Evolutionary conservation across 2,113 vertebrate species (phyloP).

Genomic region (Megalops atlanticus): DNA sequence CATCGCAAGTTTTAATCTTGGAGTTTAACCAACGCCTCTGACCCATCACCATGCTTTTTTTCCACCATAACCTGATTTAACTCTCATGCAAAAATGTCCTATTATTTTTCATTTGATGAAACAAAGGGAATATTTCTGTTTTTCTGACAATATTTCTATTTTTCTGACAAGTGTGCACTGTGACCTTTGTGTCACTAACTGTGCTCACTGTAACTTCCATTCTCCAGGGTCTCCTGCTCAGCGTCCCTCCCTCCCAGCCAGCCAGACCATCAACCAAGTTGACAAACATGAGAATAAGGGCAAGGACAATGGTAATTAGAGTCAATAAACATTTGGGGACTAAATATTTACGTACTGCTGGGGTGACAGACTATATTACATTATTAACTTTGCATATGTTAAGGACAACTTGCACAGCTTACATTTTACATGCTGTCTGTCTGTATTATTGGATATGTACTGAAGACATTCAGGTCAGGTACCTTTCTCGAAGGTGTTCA

Average conservation of each 20-base stretch:
- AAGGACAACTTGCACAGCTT: too few relatives aligned
- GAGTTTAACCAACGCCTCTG: neutral
- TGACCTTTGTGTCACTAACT: constrained; percentile 31
- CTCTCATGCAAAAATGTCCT: neutral
- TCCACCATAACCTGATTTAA: neutral
- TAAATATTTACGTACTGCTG: too few relatives aligned
- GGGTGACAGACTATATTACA: too few relatives aligned
- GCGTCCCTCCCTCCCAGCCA: constrained; percentile 41
- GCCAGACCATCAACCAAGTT: constrained; percentile 61
- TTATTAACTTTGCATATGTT: too few relatives aligned
- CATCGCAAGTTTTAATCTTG: neutral
- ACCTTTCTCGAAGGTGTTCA: too few relatives aligned
- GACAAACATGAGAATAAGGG: constrained; percentile 56
- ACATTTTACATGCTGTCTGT: too few relatives aligned
- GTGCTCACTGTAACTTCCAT: constrained; percentile 33
- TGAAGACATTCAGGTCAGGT: too few relatives aligned
- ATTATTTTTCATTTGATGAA: neutral
- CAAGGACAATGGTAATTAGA: constrained; percentile 49
- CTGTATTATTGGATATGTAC: too few relatives aligned
- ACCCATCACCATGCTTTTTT: neutral
- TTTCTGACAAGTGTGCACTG: too few relatives aligned
- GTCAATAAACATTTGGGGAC: neutral
- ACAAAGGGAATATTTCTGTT: neutral
- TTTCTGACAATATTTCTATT: too few relatives aligned
- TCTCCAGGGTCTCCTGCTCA: constrained; percentile 46